Conservation (phyloP, 2,888 invertebrate genomes). For the Thereva nobilitata region DNA sequence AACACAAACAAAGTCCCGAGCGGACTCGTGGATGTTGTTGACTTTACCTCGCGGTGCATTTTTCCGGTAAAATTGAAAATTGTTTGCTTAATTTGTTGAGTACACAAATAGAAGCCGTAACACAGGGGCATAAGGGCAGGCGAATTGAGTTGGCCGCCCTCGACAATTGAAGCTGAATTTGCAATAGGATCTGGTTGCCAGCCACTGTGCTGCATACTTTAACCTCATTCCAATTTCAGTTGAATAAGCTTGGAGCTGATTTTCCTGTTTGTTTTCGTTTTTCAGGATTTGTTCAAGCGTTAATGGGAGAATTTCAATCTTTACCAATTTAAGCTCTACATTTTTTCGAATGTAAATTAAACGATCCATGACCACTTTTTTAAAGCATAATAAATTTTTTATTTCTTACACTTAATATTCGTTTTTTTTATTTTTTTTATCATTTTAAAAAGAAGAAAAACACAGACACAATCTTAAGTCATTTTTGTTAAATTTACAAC, state of each 20-base stretch:
- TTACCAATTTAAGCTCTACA: too few relatives aligned
- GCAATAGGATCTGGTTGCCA: neutral
- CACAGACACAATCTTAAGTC: slow-evolving; percentile 12
- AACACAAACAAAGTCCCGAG: too few relatives aligned
- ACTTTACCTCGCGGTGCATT: slow-evolving; percentile 19
- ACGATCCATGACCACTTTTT: too few relatives aligned
- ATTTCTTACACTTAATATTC: too few relatives aligned
- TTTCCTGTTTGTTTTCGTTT: slow-evolving; percentile 19
- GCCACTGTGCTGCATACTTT: neutral
- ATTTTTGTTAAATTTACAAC: too few relatives aligned
- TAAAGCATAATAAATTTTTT: too few relatives aligned
- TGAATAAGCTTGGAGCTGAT: slow-evolving; percentile 11
- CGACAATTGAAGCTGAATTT: slow-evolving; percentile 12
- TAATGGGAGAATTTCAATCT: slow-evolving; percentile 10
- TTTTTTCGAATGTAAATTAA: too few relatives aligned
- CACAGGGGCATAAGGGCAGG: neutral
- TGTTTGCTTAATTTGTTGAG: slow-evolving; percentile 31
- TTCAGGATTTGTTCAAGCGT: slow-evolving; percentile 22
- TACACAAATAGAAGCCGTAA: slow-evolving; percentile 20
- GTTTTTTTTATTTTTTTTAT: neutral
- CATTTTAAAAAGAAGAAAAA: slow-evolving; percentile 20
- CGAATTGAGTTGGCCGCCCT: slow-evolving; percentile 2
- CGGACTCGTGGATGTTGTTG: slow-evolving; percentile 12
- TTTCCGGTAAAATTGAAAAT: slow-evolving; percentile 30
- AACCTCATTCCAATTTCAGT: neutral